These are phyloP conservation scores for Artibeus jamaicensis DNA, from an alignment of 2,797 vertebrate species.

Conservation along the genomic window DNA sequence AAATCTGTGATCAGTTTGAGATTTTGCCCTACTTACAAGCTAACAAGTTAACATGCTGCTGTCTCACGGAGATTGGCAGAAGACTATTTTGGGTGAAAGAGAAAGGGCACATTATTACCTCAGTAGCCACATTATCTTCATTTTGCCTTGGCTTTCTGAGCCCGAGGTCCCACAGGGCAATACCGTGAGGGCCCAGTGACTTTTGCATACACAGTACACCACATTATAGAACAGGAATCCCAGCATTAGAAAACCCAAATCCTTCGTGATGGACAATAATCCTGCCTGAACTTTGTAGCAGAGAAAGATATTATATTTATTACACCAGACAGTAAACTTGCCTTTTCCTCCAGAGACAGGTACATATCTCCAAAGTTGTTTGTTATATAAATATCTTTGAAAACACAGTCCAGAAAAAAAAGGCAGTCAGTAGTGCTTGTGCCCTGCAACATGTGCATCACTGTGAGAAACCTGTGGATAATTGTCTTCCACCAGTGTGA, in stretches of 20 bases:
- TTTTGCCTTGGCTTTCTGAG: background rate
- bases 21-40: background rate
- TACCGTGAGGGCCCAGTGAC: rapidly evolving
- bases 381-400: background rate
- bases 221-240: background rate
- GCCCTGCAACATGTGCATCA: background rate
- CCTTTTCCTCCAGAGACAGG: background rate
- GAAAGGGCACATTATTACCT: background rate
- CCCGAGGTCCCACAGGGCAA: background rate
- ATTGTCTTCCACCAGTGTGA: background rate
- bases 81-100: background rate
- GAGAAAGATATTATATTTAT: background rate
- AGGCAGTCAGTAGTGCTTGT: background rate
- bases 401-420: background rate
- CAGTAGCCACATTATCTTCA: background rate
- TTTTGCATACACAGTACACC: background rate
- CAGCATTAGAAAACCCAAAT: background rate
- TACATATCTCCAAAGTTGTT: background rate
- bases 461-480: background rate
- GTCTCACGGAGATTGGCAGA: background rate
- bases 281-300: background rate
- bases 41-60: background rate
- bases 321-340: background rate
- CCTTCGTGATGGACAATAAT: background rate
- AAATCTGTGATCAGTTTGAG: background rate